These are phyloP conservation scores for Drosophila colorata DNA, from an alignment of 2,888 invertebrate species.

Conservation along the genomic window DNA sequence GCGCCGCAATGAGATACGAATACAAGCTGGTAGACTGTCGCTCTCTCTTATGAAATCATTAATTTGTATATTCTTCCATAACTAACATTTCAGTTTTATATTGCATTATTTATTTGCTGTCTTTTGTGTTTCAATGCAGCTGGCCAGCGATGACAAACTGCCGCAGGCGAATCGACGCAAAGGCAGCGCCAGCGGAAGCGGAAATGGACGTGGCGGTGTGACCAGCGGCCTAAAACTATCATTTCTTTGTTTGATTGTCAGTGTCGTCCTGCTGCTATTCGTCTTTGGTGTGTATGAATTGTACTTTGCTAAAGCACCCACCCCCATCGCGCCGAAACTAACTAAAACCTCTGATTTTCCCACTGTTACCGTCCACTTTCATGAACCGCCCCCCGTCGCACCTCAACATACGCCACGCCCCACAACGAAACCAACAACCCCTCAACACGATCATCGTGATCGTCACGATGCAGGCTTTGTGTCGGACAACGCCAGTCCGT, in stretches of 20 bases:
- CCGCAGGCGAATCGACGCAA: conserved; percentile 66
- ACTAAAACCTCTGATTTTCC: conserved; percentile 58
- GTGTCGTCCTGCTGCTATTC: conserved; percentile 82
- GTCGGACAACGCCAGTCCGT: conserved; percentile 84
- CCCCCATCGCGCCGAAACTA: conserved; percentile 40
- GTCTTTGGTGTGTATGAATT: conserved; percentile 82
- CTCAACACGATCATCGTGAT: conserved; percentile 2
- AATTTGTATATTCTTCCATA: background rate
- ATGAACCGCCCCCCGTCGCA: conserved; percentile 36
- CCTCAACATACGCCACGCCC: conserved; percentile 7
- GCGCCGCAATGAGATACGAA: conserved; percentile 77
- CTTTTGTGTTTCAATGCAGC: conserved; percentile 54
- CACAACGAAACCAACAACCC: conserved; percentile 19
- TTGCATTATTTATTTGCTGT: conserved; percentile 6
- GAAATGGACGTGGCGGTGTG: conserved; percentile 50
- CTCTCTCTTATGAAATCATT: background rate
- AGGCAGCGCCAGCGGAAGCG: conserved; percentile 52
- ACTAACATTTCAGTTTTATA: background rate
- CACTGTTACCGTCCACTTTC: conserved; percentile 53
- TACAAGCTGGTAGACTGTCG: conserved; percentile 73
- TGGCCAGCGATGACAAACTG: conserved; percentile 74
- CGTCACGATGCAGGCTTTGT: conserved; percentile 76
- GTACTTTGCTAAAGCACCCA: conserved; percentile 21
- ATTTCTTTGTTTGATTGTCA: conserved; percentile 83
- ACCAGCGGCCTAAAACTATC: conserved; percentile 84